phyloP scores from a whole-genome alignment of 2,888 invertebrate species.

The Helobdella robusta region DNA sequence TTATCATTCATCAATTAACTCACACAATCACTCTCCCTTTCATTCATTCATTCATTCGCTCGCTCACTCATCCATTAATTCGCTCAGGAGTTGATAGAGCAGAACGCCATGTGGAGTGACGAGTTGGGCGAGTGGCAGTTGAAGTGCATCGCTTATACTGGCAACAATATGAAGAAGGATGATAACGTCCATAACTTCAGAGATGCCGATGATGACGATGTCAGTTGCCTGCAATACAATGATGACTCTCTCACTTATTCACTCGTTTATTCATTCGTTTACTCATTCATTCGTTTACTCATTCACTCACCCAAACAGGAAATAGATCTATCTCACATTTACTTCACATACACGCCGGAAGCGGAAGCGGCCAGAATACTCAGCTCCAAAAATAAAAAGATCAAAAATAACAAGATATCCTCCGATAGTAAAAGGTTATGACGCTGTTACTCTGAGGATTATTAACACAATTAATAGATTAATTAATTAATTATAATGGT shows the following conservation, averaged over 20 bases:
- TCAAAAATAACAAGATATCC: no score
- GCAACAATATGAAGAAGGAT: constrained; percentile 80
- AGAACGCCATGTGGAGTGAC: constrained; percentile 88
- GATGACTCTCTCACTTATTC: not conserved
- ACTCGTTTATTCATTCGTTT: no score
- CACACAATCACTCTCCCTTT: no score
- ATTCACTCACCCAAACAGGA: constrained; percentile 40
- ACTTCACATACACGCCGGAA: constrained; percentile 59
- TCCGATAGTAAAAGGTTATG: no score
- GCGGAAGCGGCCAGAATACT: constrained; percentile 53
- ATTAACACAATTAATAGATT: no score
- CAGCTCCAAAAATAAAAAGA: constrained; percentile 53
- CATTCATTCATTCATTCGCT: no score
- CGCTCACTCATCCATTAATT: constrained; percentile 15
- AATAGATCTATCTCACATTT: constrained; percentile 61
- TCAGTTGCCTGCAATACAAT: not conserved
- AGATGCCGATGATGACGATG: constrained; percentile 31
- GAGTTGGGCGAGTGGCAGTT: constrained; percentile 97
- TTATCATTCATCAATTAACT: no score
- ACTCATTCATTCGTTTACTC: no score
- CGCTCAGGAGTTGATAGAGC: constrained; percentile 67
- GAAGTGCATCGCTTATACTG: constrained; percentile 93
- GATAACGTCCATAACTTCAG: constrained; percentile 42
- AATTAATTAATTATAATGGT: no score
- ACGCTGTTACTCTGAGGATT: no score